Percentiles rank a stretch among this genome's conserved stretches.
phyloP scores from a whole-genome alignment of 2,113 vertebrate species.

The Emydura subglobosa region DNA sequence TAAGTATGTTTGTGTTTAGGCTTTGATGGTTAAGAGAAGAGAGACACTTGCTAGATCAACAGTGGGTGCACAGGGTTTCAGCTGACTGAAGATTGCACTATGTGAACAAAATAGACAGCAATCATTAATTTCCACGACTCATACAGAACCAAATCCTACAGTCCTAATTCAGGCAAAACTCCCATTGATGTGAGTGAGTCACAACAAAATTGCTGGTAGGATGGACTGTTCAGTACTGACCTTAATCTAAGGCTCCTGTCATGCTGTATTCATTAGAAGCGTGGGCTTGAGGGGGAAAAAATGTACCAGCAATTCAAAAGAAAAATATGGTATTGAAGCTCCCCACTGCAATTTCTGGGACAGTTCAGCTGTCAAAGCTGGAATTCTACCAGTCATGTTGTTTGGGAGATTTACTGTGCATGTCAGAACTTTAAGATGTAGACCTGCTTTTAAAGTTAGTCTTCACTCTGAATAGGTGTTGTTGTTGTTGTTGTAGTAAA shows the following conservation, averaged over 20 bases:
- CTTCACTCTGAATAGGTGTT: background rate
- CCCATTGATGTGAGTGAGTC: background rate
- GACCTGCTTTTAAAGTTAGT: background rate
- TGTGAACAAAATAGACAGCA: background rate
- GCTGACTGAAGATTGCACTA: background rate
- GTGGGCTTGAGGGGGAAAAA: background rate
- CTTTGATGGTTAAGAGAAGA: background rate
- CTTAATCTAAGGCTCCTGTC: background rate
- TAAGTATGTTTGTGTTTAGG: background rate
- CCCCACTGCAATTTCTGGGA: background rate
- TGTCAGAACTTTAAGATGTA: background rate
- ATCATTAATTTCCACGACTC: background rate
- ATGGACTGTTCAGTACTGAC: background rate
- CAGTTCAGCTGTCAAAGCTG: background rate
- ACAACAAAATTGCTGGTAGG: background rate
- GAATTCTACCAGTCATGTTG: background rate
- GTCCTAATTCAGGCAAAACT: conserved; percentile 1
- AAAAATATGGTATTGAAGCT: background rate
- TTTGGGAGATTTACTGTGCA: background rate
- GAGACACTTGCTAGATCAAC: background rate
- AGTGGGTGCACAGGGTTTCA: background rate
- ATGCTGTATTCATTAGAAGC: background rate
- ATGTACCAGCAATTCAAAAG: background rate
- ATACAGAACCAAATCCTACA: background rate
- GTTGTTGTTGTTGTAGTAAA: background rate